Evolutionary conservation across 2,888 invertebrate species (phyloP), one percentile per base, ranked within the genome.

Genomic region (Argynnis bischoffii): DNA sequence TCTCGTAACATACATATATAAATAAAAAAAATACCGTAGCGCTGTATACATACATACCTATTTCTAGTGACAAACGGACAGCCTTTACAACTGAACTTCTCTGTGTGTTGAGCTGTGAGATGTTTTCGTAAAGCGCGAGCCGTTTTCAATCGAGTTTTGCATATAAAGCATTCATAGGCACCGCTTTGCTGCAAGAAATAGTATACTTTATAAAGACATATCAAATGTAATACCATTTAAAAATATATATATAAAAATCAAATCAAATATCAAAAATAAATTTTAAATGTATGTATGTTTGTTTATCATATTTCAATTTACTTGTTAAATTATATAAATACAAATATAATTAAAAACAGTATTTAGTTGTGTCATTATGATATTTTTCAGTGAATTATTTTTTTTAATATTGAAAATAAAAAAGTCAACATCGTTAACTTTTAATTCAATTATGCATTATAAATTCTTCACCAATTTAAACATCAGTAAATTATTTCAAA

Each of bases 1-100:
- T 26, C 26, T 26, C 26, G 26, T 26, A 26, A 5, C 26, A 26
- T 26, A 26, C 26, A 26, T 26, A 5, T 26, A 26, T 3, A 26
- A 26, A 26, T 26, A 3, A 26, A 26, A 26, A 26, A 26, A 26
- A 26, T 18, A 26, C 3, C 54, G 13, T 14, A 56, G 6, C 3
- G 1, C 2, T 35, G 11, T 35, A 2, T 11, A 1, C 1, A 21
- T 41, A 14, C 46, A 3, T n/a, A 87, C 89, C 90, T 80, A 65
- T 90, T 89, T 31, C 87, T 86, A 0, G 91, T 90, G 66, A 86
- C 79, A 67, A 90, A 90, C 0, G 90, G 87, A 57, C 91, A 92
- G 0, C 86, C 88, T 26, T 89, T 90, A 57, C 91, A 92, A 66
- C 84, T 88, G 70, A 86, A 91, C 31, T 89, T 84, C 73, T 90